phyloP scores from a whole-genome alignment of 1,140 invertebrate species.

The Diachasma alloeum region DNA sequence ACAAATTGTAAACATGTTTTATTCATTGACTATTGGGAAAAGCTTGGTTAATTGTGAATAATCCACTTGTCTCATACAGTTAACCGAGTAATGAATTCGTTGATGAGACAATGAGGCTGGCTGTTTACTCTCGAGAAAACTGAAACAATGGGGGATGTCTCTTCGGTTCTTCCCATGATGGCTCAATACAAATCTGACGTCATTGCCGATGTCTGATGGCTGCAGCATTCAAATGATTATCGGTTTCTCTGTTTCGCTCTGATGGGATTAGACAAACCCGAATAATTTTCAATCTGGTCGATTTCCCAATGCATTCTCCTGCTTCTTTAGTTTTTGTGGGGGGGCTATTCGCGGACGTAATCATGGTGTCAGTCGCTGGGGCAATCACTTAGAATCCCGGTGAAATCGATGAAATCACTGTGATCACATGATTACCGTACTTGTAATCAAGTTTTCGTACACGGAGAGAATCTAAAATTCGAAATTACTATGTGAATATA shows the following conservation, averaged over 20 bases:
- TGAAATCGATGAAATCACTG: too few species aligned
- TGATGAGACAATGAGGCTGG: slow-evolving; percentile 29
- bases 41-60: not conserved
- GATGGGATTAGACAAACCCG: too few species aligned
- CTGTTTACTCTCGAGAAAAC: slow-evolving; percentile 44
- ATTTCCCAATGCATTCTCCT: too few species aligned
- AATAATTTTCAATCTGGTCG: too few species aligned
- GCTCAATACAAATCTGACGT: not conserved
- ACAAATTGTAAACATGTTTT: not conserved
- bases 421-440: too few species aligned
- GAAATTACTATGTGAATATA: too few species aligned
- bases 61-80: not conserved
- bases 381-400: too few species aligned
- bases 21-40: not conserved
- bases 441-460: too few species aligned
- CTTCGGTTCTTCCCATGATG: slow-evolving; percentile 37
- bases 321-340: too few species aligned
- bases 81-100: not conserved
- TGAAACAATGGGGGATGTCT: slow-evolving; percentile 42
- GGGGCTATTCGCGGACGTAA: too few species aligned
- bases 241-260: not conserved
- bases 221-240: not conserved
- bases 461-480: too few species aligned
- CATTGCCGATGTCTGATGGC: not conserved
- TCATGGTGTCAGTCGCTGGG: too few species aligned